Evolutionary conservation across 2,113 vertebrate genomes (phyloP).

Genomic region (Seriola quinqueradiata): DNA sequence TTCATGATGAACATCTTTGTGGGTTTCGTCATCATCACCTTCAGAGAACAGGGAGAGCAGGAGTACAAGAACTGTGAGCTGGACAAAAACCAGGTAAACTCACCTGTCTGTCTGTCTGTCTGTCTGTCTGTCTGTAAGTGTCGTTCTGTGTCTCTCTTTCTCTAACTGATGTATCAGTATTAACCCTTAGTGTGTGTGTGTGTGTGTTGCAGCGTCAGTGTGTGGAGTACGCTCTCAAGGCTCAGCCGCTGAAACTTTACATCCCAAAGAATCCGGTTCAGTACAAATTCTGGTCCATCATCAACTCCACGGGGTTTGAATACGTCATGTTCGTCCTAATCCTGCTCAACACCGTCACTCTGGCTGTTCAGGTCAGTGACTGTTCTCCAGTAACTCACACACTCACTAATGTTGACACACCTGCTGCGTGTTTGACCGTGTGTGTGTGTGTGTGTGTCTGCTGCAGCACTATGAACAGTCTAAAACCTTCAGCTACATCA

Average conservation of each 20-base stretch:
- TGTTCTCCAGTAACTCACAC: fast-evolving
- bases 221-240: constrained; percentile 93
- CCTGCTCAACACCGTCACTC: constrained; percentile 93
- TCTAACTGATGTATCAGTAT: background rate
- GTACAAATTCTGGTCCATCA: constrained; percentile 93
- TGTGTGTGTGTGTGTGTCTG: background rate
- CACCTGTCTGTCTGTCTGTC: background rate
- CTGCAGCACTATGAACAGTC: constrained; percentile 94
- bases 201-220: constrained; percentile 88
- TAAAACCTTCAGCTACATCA: constrained; percentile 90
- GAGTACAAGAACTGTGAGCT: constrained; percentile 97
- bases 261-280: constrained; percentile 94
- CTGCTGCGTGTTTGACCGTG: constrained; percentile 23
- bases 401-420: background rate
- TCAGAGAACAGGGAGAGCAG: constrained; percentile 94
- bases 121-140: background rate
- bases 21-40: constrained; percentile 97
- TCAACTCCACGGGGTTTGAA: constrained; percentile 94
- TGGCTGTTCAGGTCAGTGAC: constrained; percentile 89
- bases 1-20: constrained; percentile 99
- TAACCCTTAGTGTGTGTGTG: background rate
- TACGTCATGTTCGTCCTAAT: constrained; percentile 97
- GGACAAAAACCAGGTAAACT: constrained; percentile 94
- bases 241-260: constrained; percentile 92
- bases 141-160: too few relatives aligned